Percentiles rank a stretch among this genome's conserved stretches.
These are phyloP conservation scores for Sebastiscus albofasciatus DNA, from an alignment of 2,797 vertebrate species.

Conservation along the genomic window DNA sequence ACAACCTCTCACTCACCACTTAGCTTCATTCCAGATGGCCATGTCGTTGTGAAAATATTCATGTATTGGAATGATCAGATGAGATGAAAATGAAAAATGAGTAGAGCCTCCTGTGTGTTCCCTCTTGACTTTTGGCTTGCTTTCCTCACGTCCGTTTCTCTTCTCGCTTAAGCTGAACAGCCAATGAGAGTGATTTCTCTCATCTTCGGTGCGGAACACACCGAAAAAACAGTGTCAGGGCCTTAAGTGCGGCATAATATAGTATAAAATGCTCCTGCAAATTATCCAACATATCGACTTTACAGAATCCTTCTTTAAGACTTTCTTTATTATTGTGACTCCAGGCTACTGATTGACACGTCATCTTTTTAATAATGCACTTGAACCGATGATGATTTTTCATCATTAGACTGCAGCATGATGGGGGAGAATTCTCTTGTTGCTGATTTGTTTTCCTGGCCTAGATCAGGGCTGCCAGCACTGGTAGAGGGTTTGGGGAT, in stretches of 20 bases:
- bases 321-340: background rate
- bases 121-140: too few species aligned
- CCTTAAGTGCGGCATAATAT: background rate
- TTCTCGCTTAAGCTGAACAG: too few species aligned
- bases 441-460: slow-evolving; percentile 54
- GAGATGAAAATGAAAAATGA: too few species aligned
- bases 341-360: background rate
- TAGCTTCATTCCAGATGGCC: too few species aligned
- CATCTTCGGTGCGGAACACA: too few species aligned
- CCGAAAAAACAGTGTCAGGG: too few species aligned
- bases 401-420: slow-evolving; percentile 36
- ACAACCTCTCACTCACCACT: too few species aligned
- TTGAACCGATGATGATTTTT: background rate
- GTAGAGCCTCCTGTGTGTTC: too few species aligned
- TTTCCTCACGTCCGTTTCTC: too few species aligned
- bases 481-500: background rate
- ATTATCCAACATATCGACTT: background rate
- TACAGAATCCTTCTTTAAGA: background rate
- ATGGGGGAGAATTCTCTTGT: slow-evolving; percentile 36
- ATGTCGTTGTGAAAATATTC: too few species aligned
- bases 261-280: background rate
- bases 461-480: slow-evolving; percentile 33
- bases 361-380: slow-evolving; percentile 11
- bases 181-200: too few species aligned
- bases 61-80: too few species aligned